Evolutionary conservation across 2,113 vertebrate genomes (phyloP).

Genomic region (Macrotis lagotis): DNA sequence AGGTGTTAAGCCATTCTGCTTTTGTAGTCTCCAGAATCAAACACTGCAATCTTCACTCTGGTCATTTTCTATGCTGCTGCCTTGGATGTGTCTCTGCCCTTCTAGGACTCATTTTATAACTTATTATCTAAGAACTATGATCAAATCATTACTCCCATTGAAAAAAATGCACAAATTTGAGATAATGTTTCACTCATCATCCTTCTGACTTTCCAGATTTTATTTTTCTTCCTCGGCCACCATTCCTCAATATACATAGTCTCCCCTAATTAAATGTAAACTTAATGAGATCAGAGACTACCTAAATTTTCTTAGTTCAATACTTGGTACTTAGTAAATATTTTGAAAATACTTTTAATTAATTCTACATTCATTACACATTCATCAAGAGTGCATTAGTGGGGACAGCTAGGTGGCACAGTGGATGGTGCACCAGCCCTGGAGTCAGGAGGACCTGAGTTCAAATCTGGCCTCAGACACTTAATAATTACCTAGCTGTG

Average conservation of each 20-base stretch:
- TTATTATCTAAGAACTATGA: not conserved
- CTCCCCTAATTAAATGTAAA: not conserved
- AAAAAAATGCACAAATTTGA: not conserved
- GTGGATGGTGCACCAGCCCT: too few species aligned
- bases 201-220: not conserved
- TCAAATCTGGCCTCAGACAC: too few species aligned
- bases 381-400: not conserved
- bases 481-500: too few species aligned
- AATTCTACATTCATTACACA: not conserved
- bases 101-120: not conserved
- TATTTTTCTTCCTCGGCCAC: not conserved
- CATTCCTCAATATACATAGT: not conserved
- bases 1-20: not conserved
- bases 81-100: not conserved
- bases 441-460: too few species aligned
- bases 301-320: not conserved
- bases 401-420: too few species aligned
- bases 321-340: not conserved
- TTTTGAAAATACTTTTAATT: not conserved
- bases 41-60: not conserved
- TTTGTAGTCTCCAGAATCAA: not conserved
- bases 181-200: not conserved
- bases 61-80: not conserved
- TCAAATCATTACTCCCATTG: not conserved
- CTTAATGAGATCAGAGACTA: not conserved